Evolutionary conservation across 2,797 vertebrate species (phyloP), one percentile per base, ranked within the genome.

Genomic region (Muraenolepis orangiensis): DNA sequence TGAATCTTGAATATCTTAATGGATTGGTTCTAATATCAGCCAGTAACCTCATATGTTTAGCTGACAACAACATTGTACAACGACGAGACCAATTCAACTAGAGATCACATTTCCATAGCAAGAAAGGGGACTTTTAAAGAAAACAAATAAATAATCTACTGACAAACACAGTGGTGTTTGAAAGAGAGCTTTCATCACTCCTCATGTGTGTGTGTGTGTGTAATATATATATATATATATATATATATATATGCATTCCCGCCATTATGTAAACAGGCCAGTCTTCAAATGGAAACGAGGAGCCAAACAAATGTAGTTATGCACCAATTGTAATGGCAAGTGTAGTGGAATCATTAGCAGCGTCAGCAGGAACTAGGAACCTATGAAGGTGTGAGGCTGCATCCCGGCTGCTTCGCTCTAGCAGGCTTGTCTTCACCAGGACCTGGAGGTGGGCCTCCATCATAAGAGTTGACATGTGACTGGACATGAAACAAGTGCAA

Each of bases 381-480:
- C 85, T 74, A 89, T 89, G 76, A 91, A 90, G 87, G 76, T 72
- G 75, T 31, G 85, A 85, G 80, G 82, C 84, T 81, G 84, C 84
- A 92, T 89, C 89, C 86, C 87, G 81, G 72, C 88, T 87, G 84
- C 80, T 83, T n/a, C n/a, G 86, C 89, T 92, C 88, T 88, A 82
- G 71, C 86, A 88, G 87, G 91, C 8, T 26, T 13, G 23, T 66
- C 1, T 88, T 90, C 88, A 86, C 76, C 26, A 32, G 88, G 80
- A 87, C 87, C 85, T 82, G 85, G 81, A 81, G 85, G 85, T 87
- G 87, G 87, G 87, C 83, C 82, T 90, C 84, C 85, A 90, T 93
- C 89, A 92, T 92, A 91, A 92, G 84, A 87, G 87, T 73, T 89
- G 87, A 88, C 84, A 88, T 92, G 83, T 88, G 29, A 67, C 57